phyloP scores from a whole-genome alignment of 2,797 vertebrate species.

The Anabas testudineus region DNA sequence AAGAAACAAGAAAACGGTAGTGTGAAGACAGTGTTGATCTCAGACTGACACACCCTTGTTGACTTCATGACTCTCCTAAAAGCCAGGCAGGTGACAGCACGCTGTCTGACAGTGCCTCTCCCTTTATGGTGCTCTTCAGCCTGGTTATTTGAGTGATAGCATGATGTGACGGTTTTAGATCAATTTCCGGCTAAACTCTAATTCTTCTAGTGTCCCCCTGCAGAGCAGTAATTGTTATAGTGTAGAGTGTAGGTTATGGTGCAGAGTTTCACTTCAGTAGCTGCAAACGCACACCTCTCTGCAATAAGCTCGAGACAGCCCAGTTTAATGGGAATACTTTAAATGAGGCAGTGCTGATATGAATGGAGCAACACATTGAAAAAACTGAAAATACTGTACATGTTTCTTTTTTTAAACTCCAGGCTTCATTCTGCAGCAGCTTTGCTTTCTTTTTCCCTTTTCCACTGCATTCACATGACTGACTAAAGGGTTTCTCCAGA shows the following conservation, averaged over 20 bases:
- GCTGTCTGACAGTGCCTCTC: conserved; percentile 19
- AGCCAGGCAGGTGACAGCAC: conserved; percentile 33
- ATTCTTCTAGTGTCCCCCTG: conserved; percentile 21
- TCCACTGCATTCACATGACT: conserved; percentile 46
- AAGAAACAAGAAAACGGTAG: conserved; percentile 11
- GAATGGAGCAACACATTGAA: conserved; percentile 6
- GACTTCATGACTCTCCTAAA: neutral
- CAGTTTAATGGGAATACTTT: conserved; percentile 27
- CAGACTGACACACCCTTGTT: conserved; percentile 4
- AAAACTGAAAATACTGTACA: conserved; percentile 16
- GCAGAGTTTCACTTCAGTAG: conserved; percentile 13
- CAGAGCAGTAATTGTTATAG: conserved; percentile 34
- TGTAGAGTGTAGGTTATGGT: neutral
- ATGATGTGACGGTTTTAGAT: conserved; percentile 26
- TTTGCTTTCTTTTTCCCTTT: conserved; percentile 41
- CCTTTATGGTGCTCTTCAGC: conserved; percentile 27
- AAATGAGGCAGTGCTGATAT: conserved; percentile 32
- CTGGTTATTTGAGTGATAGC: conserved; percentile 29
- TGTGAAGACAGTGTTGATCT: conserved; percentile 37
- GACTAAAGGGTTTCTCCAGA: conserved; percentile 59
- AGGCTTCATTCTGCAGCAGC: conserved; percentile 41
- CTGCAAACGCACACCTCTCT: conserved; percentile 6
- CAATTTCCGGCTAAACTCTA: conserved; percentile 11
- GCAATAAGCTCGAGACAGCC: conserved; percentile 19
- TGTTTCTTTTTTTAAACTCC: conserved; percentile 33